Conservation (phyloP, 1,140 invertebrate genomes). For the Leptestheria dahalacensis region DNA sequence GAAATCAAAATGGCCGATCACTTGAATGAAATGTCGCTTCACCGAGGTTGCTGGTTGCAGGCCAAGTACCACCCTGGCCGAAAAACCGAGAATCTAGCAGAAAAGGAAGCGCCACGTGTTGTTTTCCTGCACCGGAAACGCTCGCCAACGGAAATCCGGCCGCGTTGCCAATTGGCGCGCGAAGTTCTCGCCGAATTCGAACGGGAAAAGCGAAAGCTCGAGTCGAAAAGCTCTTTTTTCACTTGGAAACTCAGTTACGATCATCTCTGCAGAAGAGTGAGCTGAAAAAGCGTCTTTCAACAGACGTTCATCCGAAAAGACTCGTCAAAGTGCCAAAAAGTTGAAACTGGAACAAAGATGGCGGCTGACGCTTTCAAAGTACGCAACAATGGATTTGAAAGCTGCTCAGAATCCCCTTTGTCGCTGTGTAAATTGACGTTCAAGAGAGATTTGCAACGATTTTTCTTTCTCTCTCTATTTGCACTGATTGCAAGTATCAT, state of each 20-base stretch:
- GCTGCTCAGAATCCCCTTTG: no score
- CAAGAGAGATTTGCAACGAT: no score
- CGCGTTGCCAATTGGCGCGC: slow-evolving; percentile 1
- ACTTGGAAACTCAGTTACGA: neutral
- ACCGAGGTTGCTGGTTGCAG: slow-evolving; percentile 7
- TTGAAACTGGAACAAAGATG: neutral
- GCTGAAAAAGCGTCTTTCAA: no score
- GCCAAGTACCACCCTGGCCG: neutral
- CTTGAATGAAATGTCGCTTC: neutral
- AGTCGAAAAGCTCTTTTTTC: neutral
- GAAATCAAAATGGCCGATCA: neutral
- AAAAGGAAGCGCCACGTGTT: neutral
- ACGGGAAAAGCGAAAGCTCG: neutral
- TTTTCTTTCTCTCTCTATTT: no score
- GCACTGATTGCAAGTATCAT: no score
- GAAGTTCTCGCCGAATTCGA: slow-evolving; percentile 3
- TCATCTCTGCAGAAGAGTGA: neutral
- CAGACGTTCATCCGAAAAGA: no score
- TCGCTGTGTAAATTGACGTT: no score
- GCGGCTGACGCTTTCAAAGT: no score
- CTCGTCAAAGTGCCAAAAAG: no score
- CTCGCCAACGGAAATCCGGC: slow-evolving; percentile 1
- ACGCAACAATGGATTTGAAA: no score
- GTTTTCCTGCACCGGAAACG: slow-evolving; percentile 5
- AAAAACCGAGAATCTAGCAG: neutral